Conservation (phyloP, 2,888 invertebrate species). For the Dilophus febrilis region DNA sequence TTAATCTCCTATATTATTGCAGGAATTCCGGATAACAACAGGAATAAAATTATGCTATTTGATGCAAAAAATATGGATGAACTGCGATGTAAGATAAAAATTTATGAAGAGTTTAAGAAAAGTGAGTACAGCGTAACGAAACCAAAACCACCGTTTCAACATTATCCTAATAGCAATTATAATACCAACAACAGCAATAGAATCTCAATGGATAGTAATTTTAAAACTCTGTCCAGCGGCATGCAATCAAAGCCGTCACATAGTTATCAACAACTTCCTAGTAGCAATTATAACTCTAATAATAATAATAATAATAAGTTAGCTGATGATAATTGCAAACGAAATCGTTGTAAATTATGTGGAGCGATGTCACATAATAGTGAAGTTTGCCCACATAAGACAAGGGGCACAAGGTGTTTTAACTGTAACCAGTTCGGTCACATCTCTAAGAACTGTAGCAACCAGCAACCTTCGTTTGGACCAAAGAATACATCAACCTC, state of each 20-base stretch:
- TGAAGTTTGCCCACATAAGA: slow-evolving; percentile 4
- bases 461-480: too few species aligned
- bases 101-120: not conserved
- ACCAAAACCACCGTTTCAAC: too few species aligned
- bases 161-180: not conserved
- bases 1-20: slow-evolving; percentile 6
- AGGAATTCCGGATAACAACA: slow-evolving; percentile 6
- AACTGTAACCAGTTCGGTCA: slow-evolving; percentile 7
- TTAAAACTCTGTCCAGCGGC: too few species aligned
- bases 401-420: slow-evolving; percentile 6
- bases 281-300: too few species aligned
- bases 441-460: slow-evolving; percentile 4
- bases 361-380: slow-evolving; percentile 6
- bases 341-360: slow-evolving; percentile 4
- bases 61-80: not conserved
- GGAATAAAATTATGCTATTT: slow-evolving; percentile 6
- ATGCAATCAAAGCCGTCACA: too few species aligned
- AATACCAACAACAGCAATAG: too few species aligned
- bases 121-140: not conserved
- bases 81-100: not conserved
- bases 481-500: too few species aligned
- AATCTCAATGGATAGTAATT: too few species aligned
- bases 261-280: too few species aligned
- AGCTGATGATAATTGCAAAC: too few species aligned
- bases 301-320: too few species aligned